A percentile compares a stretch with the other conserved stretches of the same genome.
Conservation (phyloP, 2,888 invertebrate genomes). For the Graphium colonna region DNA sequence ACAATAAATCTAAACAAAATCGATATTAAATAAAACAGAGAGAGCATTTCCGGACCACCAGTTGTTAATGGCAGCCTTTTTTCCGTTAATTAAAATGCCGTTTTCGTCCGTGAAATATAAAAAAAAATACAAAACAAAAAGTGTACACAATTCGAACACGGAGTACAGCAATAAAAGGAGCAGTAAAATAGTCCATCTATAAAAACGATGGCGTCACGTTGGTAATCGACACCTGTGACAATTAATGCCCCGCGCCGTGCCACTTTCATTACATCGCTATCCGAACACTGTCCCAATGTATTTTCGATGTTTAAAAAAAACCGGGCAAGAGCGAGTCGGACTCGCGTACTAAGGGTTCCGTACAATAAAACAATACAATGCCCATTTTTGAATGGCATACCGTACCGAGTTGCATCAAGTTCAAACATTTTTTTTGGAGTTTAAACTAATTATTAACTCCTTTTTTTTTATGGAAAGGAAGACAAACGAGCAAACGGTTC, state of each 20-base stretch:
- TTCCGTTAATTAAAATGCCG: conserved; percentile 19
- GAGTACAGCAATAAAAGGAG: conserved; percentile 37
- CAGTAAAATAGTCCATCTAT: conserved; percentile 41
- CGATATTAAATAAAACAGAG: conserved; percentile 14
- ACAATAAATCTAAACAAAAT: conserved; percentile 1
- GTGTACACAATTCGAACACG: conserved; percentile 29
- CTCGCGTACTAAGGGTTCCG: too few relatives aligned
- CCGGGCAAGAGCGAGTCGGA: too few relatives aligned
- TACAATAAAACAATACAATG: too few relatives aligned
- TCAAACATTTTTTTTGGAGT: too few relatives aligned
- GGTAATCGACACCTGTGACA: conserved; percentile 66
- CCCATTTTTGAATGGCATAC: too few relatives aligned
- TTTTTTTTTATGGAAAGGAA: too few relatives aligned
- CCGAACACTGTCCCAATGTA: conserved; percentile 19
- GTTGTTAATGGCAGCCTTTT: conserved; percentile 18
- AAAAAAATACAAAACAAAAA: conserved; percentile 17
- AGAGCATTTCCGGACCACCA: conserved; percentile 6
- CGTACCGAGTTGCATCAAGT: too few relatives aligned
- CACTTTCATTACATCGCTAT: conserved; percentile 46
- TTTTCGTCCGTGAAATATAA: conserved; percentile 14
- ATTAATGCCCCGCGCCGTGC: conserved; percentile 48
- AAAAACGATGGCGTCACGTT: conserved; percentile 42
- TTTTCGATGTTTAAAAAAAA: conserved; percentile 17
- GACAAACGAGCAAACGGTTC: too few relatives aligned
- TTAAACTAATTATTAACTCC: too few relatives aligned